phyloP scores from a whole-genome alignment of 1,140 invertebrate genomes.

The Trialeurodes vaporariorum region DNA sequence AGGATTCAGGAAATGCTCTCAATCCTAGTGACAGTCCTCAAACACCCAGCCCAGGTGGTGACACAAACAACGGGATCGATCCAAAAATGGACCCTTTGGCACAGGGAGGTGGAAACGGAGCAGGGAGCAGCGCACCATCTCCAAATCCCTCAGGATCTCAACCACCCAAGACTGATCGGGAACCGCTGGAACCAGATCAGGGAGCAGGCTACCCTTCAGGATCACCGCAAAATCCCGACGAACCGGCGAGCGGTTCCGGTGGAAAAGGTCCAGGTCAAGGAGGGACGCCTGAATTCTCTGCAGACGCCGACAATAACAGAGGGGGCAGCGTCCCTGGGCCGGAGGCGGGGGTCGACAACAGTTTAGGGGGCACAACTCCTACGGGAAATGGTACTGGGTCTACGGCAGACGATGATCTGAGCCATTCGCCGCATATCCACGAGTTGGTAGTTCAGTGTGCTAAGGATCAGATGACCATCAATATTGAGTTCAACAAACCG shows the following conservation, averaged over 20 bases:
- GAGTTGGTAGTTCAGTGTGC: constrained; percentile 61
- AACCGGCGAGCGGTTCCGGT: not conserved
- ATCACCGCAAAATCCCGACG: not conserved
- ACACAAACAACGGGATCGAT: not conserved
- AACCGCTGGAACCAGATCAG: not conserved
- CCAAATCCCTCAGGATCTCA: not conserved
- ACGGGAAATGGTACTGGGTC: not conserved
- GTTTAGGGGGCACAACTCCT: too few relatives aligned
- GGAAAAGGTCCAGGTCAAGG: not conserved
- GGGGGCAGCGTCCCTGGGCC: not conserved
- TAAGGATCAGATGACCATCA: constrained; percentile 71
- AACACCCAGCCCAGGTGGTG: not conserved
- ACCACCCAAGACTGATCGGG: not conserved
- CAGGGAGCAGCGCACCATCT: too few relatives aligned
- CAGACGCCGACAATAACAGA: not conserved
- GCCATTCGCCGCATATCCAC: constrained; percentile 62
- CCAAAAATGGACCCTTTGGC: not conserved
- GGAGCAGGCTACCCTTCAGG: not conserved
- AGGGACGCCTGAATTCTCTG: constrained; percentile 4
- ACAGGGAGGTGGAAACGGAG: too few relatives aligned
- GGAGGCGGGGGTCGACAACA: not conserved
- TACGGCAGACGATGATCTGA: constrained; percentile 23
- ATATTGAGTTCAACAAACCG: constrained; percentile 59
- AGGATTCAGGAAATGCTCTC: constrained; percentile 4
- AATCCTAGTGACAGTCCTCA: not conserved